These are phyloP conservation scores for Capromys pilorides DNA, from an alignment of 2,797 vertebrate species.

Conservation along the genomic window DNA sequence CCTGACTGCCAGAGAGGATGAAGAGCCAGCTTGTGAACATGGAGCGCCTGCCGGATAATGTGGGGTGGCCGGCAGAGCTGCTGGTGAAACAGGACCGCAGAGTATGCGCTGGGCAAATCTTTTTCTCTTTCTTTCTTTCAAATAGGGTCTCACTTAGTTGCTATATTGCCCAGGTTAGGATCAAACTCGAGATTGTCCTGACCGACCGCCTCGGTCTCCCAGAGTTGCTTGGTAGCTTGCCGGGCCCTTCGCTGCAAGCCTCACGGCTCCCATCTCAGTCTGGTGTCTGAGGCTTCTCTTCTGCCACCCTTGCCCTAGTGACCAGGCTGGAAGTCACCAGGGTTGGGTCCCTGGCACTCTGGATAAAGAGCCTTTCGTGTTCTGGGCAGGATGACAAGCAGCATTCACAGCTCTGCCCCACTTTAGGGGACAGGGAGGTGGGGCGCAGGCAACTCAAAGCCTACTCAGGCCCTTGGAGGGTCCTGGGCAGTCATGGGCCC, in stretches of 20 bases:
- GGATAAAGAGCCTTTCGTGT: accelerated
- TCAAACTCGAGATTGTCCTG: neutral
- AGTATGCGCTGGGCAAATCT: neutral
- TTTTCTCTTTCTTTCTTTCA: neutral
- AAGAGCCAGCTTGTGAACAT: neutral
- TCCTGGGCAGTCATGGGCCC: too few species aligned
- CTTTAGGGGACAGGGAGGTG: neutral
- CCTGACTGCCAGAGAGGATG: neutral
- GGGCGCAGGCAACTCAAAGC: accelerated
- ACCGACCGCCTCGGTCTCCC: neutral
- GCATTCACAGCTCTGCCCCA: neutral
- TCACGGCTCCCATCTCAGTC: accelerated
- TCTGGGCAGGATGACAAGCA: neutral
- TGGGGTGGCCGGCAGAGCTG: neutral
- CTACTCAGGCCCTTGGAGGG: too few species aligned
- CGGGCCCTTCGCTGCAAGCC: neutral
- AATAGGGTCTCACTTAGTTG: neutral
- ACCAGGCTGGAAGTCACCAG: accelerated
- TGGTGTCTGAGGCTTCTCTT: neutral
- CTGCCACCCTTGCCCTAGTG: neutral
- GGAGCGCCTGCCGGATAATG: neutral
- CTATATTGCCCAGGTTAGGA: neutral
- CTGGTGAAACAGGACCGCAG: neutral
- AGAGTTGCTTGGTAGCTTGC: neutral
- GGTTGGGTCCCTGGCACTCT: neutral